Evolutionary conservation across 2,797 vertebrate species (phyloP).

Genomic region (Triplophysa bombifrons): DNA sequence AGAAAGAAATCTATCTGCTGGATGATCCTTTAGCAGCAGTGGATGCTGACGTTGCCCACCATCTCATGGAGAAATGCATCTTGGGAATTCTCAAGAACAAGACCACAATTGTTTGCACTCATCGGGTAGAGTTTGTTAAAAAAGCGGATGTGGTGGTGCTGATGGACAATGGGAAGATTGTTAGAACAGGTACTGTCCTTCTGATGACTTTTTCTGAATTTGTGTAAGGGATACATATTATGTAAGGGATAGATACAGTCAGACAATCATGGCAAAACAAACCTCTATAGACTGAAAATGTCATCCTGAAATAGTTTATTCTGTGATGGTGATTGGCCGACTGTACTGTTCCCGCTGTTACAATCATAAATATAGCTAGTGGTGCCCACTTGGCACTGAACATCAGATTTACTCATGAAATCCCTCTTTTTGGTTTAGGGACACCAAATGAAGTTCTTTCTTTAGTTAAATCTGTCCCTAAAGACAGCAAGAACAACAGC

Average conservation of each 20-base stretch:
- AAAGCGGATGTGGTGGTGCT: conserved; percentile 85
- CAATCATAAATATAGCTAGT: too few species aligned
- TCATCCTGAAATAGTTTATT: not conserved
- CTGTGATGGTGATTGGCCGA: not conserved
- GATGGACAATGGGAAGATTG: conserved; percentile 85
- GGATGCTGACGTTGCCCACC: conserved; percentile 88
- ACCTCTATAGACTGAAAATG: not conserved
- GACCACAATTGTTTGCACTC: conserved; percentile 94
- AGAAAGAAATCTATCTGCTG: conserved; percentile 92
- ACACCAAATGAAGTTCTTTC: conserved; percentile 86
- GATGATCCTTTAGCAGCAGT: conserved; percentile 96
- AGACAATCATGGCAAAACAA: not conserved
- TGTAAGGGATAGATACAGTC: not conserved
- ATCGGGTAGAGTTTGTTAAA: conserved; percentile 88
- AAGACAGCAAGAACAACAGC: conserved; percentile 57
- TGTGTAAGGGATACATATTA: not conserved
- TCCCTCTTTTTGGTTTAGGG: conserved; percentile 72
- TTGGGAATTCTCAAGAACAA: conserved; percentile 82
- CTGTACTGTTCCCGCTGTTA: not conserved
- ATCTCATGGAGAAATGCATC: conserved; percentile 90
- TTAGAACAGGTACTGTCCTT: conserved; percentile 79
- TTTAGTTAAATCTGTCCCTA: conserved; percentile 79
- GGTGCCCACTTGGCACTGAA: not conserved
- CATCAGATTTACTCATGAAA: not conserved
- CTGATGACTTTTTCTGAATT: not conserved